Conservation (phyloP, 37 sponge, comb jelly and placozoan species). For the Tethya wilhelma region DNA sequence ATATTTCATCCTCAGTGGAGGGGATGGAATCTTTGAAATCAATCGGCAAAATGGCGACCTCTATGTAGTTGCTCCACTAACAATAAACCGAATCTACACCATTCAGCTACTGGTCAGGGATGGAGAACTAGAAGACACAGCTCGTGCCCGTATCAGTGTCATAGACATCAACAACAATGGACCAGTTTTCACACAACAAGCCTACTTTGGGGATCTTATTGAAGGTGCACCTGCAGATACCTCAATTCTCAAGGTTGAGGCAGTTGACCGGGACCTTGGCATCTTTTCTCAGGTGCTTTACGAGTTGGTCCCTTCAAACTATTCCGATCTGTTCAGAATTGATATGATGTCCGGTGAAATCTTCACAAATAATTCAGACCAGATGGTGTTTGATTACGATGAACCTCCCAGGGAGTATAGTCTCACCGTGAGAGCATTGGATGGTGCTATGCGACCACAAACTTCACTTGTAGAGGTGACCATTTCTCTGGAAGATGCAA, state of each 20-base stretch:
- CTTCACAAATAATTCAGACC: conserved; percentile 4
- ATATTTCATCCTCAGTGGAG: conserved; percentile 51
- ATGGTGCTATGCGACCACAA: conserved; percentile 1
- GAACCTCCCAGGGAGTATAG: conserved; percentile 12
- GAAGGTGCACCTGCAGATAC: conserved; percentile 51
- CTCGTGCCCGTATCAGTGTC: conserved; percentile 20
- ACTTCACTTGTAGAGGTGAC: conserved; percentile 1
- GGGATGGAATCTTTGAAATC: conserved; percentile 37
- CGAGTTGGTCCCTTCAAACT: background rate
- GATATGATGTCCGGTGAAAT: conserved; percentile 33
- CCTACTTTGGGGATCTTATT: conserved; percentile 27
- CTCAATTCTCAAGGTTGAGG: conserved; percentile 41
- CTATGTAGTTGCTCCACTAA: conserved; percentile 10
- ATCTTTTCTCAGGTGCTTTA: conserved; percentile 11
- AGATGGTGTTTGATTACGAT: conserved; percentile 25
- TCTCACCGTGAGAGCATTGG: conserved; percentile 17
- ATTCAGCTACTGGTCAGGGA: conserved; percentile 42
- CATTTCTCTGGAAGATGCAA: conserved; percentile 63
- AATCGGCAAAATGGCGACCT: conserved; percentile 47
- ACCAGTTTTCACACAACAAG: conserved; percentile 38
- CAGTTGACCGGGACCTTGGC: conserved; percentile 36
- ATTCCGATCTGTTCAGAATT: conserved; percentile 40
- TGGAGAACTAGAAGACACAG: conserved; percentile 31
- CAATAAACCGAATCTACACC: conserved; percentile 12
- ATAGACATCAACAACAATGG: conserved; percentile 58